Conservation (phyloP, 2,888 invertebrate genomes). For the Pseudanteris insignis region DNA sequence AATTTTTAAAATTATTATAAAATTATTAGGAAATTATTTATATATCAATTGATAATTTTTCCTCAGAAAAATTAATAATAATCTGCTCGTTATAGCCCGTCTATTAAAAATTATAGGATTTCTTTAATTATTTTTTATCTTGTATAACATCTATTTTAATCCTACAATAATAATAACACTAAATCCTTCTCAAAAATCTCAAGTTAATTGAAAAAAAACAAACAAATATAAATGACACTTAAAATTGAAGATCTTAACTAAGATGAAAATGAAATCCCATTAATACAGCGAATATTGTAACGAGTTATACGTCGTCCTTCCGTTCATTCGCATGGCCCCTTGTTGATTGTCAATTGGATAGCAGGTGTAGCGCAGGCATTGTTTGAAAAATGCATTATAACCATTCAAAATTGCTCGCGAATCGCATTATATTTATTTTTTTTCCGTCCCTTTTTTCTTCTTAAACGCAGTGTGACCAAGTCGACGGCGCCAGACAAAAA, state of each 20-base stretch:
- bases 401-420: constrained; percentile 52
- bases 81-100: too few relatives aligned
- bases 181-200: too few relatives aligned
- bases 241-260: constrained; percentile 21
- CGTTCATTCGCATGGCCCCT: constrained; percentile 7
- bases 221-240: constrained; percentile 4
- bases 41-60: too few relatives aligned
- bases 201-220: too few relatives aligned
- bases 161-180: too few relatives aligned
- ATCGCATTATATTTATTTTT: constrained; percentile 26
- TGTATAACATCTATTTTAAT: too few relatives aligned
- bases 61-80: too few relatives aligned
- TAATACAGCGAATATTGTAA: constrained; percentile 16
- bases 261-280: constrained; percentile 20
- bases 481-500: constrained; percentile 26
- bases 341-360: constrained; percentile 44
- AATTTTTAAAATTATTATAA: too few relatives aligned
- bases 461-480: constrained; percentile 30
- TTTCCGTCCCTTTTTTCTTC: too few relatives aligned
- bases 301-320: constrained; percentile 29
- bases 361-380: constrained; percentile 47
- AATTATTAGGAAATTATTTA: too few relatives aligned
- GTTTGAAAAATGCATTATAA: constrained; percentile 54
- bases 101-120: too few relatives aligned
- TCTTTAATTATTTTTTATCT: too few relatives aligned